Conservation (phyloP, 1,140 invertebrate genomes). For the Diachasmimorpha longicaudata region DNA sequence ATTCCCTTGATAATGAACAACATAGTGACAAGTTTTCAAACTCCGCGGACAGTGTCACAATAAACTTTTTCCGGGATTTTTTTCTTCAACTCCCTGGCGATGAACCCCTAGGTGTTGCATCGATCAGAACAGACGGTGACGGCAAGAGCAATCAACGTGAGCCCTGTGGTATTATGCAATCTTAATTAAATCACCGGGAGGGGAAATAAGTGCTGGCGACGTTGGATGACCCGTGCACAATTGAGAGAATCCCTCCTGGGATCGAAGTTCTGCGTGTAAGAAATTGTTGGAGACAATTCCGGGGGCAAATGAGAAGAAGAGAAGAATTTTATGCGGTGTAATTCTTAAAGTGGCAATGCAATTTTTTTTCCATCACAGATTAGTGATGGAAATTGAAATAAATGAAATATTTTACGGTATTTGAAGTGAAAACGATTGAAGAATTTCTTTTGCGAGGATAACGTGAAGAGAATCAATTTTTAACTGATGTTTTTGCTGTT, state of each 20-base stretch:
- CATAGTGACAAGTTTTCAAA: neutral
- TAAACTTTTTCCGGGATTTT: neutral
- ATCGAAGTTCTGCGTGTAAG: neutral
- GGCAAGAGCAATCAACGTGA: conserved; percentile 36
- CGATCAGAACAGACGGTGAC: neutral
- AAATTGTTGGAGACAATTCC: neutral
- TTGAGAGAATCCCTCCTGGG: conserved; percentile 21
- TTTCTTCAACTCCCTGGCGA: neutral
- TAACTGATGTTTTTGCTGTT: no score
- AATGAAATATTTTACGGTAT: no score
- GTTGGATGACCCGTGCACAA: conserved; percentile 19
- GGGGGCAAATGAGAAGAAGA: neutral
- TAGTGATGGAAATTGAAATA: neutral
- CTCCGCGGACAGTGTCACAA: neutral
- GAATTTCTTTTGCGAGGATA: no score
- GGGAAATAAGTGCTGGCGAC: conserved; percentile 23
- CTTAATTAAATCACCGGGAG: conserved; percentile 48
- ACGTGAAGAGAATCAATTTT: no score
- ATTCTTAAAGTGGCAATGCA: neutral
- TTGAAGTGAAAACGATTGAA: no score
- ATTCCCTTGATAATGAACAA: no score
- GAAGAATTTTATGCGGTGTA: neutral
- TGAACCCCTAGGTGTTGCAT: neutral
- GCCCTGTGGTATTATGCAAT: conserved; percentile 38
- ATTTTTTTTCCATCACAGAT: neutral